Percentiles rank a stretch among this genome's conserved stretches.
These are phyloP conservation scores for Scolopax rusticola DNA, from an alignment of 2,797 vertebrate genomes.

Conservation along the genomic window DNA sequence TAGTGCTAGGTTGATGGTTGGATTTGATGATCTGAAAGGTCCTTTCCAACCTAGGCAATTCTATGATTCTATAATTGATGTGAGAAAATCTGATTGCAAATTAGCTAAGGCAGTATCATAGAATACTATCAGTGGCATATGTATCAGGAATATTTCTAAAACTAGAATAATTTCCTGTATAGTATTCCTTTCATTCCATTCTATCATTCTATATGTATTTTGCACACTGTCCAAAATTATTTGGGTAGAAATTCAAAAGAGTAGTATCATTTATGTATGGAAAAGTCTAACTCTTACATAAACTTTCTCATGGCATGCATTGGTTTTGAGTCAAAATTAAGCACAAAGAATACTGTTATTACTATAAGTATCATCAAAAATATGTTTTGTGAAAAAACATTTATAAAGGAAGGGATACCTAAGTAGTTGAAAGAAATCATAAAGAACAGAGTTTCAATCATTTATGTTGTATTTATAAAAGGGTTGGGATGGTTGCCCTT, in stretches of 20 bases:
- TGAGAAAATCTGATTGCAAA: background rate
- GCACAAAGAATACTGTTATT: background rate
- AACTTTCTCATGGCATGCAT: background rate
- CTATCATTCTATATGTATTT: background rate
- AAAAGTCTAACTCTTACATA: background rate
- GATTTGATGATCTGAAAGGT: background rate
- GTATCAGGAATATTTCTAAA: no score
- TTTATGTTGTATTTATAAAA: background rate
- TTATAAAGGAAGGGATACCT: background rate
- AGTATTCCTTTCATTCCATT: no score
- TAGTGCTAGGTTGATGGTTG: background rate
- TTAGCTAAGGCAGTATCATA: background rate
- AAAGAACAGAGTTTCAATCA: background rate
- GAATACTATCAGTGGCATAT: no score
- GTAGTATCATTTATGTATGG: background rate
- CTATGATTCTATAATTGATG: background rate
- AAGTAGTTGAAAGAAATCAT: background rate
- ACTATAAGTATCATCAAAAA: background rate
- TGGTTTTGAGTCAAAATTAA: background rate
- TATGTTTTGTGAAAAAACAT: background rate
- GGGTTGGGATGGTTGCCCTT: accelerated
- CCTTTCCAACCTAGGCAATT: background rate
- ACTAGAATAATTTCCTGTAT: no score
- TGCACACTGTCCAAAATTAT: background rate
- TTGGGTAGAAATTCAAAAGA: background rate